A percentile compares a stretch with the other conserved stretches of the same genome.
Evolutionary conservation across 1,140 invertebrate species (phyloP).

Genomic region (Calephelis nemesis): DNA sequence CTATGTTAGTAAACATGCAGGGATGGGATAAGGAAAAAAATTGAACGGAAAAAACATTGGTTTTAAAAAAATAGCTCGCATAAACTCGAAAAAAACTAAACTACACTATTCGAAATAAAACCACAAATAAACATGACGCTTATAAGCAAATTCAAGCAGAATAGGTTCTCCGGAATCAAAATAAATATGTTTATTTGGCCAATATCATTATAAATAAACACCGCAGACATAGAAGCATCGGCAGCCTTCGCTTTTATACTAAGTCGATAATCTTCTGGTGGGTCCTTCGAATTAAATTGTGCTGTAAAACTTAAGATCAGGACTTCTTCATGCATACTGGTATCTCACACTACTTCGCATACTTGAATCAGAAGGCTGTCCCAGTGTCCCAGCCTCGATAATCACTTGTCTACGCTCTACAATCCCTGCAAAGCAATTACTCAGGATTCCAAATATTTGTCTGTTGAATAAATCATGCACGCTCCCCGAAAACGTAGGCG

Average conservation of each 20-base stretch:
- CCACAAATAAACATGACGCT: conserved; percentile 75
- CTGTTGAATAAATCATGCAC: conserved; percentile 61
- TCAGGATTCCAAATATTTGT: conserved; percentile 54
- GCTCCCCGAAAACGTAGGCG: conserved; percentile 53
- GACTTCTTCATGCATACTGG: conserved; percentile 52
- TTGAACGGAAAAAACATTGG: conserved; percentile 76
- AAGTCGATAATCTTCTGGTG: conserved; percentile 23
- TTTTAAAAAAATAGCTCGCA: conserved; percentile 72
- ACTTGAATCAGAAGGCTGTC: conserved; percentile 67
- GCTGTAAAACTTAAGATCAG: conserved; percentile 29
- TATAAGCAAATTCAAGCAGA: conserved; percentile 78
- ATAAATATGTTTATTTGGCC: conserved; percentile 76
- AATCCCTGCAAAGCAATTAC: conserved; percentile 68
- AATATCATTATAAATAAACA: conserved; percentile 66
- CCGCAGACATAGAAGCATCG: conserved; percentile 64
- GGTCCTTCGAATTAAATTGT: conserved; percentile 21
- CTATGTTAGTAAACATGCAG: conserved; percentile 69
- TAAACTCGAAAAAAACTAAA: conserved; percentile 68
- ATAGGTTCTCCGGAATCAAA: conserved; percentile 79
- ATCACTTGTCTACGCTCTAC: conserved; percentile 29
- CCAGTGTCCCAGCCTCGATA: conserved; percentile 41
- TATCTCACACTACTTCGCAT: conserved; percentile 51
- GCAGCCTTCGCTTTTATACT: conserved; percentile 36
- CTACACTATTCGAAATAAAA: conserved; percentile 63
- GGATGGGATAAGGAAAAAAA: conserved; percentile 49